Evolutionary conservation across 2,113 vertebrate genomes (phyloP), one percentile per base, ranked within the genome.

Genomic region (Caloenas nicobarica): DNA sequence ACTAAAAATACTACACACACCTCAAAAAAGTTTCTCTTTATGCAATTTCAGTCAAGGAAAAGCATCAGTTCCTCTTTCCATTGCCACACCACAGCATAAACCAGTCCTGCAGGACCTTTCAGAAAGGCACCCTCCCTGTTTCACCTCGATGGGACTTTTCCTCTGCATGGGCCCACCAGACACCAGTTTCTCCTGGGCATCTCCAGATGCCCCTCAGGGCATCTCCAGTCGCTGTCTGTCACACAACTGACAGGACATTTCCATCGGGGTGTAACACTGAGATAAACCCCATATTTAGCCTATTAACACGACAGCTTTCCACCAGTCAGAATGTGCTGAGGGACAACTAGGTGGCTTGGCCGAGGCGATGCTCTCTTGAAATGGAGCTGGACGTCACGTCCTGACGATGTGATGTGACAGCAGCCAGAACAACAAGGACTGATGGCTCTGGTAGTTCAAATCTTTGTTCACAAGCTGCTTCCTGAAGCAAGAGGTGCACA

Each of bases 401-500:
- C 36, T 34, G 5, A 31, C 38, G 24, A n/a, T 1, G 0, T 26
- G 48, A 11, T 3, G 2, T 2, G 1, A 23, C 57, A 65, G 23
- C 46, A 61, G 56, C 38, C 23, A 38, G 38, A 71, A 29, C 13
- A 65, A 33, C 24, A 64, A 33, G 21, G 33, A 76, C 23, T 4
- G 0, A 36, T 5, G 25, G 24, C 28, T 50, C 21, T 44, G 19
- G 21, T 50, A 7, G 42, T 61, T 61, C 60, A 66, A 17, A 16
- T 50, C 21, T 38, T 51, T 53, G 24, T 29, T n/a, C 14, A 36
- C 28, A 77, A 38, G 29, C 64, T 57, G 12, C 29, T 33, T 51
- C 33, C 40, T 54, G 48, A 38, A 89, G 33, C 22, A 86, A 86
- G 34, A 72, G 21, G 12, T 25, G 26, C 18, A 40, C n/a, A 58